Base-by-base conservation (phyloP, 2,113 vertebrate species). In the Mola mola region DNA sequence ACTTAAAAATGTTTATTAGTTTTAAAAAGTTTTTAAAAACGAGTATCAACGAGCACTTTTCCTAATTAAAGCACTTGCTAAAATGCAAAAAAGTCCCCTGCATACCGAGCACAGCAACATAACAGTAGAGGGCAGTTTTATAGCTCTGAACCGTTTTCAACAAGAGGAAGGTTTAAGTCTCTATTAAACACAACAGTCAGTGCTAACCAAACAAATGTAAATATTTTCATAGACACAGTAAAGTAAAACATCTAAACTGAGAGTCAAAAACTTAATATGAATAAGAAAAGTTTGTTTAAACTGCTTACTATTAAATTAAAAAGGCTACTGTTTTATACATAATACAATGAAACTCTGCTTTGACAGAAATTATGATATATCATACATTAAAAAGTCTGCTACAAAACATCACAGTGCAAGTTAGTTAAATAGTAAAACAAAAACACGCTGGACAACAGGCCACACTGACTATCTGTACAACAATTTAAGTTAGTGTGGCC, bases 11-110 rank as follows among this genome's bases (percentile, higher is more conserved):
- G 85, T 95, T 96, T 98, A 97, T 96, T 98, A 92, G 25, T 58
- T 85, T 93, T 94, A 95, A 93, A 94, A 95, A 94, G 93, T 94
- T 93, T 94, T 93, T 91, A 94, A 95, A 92, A 96, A 95, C 67
- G 52, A 68, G 94, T 93, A 95, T 93, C 89, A 92, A 93, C 92
- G 91, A 97, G 92, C 93, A 95, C 93, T 95, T 95, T 93, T 88
- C 90, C 93, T 95, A 93, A 94, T 92, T 95, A 96, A 90, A 95
- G 90, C 63, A 71, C 93, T 83, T 94, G 92, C 92, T 93, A 93
- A 95, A 95, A 94, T 93, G 91, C 93, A 94, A 92, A 91, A 50
- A 36, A 60, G 88, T 92, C 87, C 91, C 91, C 90, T 93, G 93
- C 93, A 94, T 93, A 96, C 92, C 90, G 92, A 47, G 12, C 66